phyloP scores from a whole-genome alignment of 2,113 vertebrate species.

The Dolichotis patagonum region DNA sequence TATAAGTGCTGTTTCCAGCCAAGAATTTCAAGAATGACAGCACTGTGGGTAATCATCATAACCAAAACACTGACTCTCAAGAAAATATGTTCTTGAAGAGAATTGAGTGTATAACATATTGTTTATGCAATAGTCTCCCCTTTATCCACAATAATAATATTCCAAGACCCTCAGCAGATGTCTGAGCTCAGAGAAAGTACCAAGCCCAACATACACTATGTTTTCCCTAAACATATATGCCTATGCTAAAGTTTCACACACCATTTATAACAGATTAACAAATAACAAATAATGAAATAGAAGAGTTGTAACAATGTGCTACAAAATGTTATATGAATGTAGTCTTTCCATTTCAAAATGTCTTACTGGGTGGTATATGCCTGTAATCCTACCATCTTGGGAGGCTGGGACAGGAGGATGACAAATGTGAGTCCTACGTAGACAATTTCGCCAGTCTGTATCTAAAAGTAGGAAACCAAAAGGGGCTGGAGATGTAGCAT shows the following conservation, averaged over 20 bases:
- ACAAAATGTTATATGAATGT: background rate
- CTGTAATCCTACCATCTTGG: background rate
- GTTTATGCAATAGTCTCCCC: accelerated
- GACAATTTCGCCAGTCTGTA: background rate
- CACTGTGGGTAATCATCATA: background rate
- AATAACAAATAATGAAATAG: background rate
- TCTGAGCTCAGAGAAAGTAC: background rate
- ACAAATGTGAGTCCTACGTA: background rate
- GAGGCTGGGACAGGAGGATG: background rate
- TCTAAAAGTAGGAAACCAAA: background rate
- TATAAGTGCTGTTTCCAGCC: background rate
- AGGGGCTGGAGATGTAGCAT: background rate
- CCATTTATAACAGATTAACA: background rate
- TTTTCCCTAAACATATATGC: accelerated
- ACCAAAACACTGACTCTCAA: background rate
- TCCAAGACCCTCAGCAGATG: background rate
- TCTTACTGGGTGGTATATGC: background rate
- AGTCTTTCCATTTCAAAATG: background rate
- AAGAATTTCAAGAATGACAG: background rate
- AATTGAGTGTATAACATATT: background rate
- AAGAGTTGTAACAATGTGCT: background rate
- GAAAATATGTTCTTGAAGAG: background rate
- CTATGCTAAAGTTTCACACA: background rate
- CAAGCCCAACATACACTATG: background rate
- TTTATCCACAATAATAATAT: background rate